Percentiles rank a stretch among this genome's conserved stretches.
These are phyloP conservation scores for Macrotrachela quadricornifera DNA, from an alignment of 1,140 invertebrate genomes.

Conservation along the genomic window DNA sequence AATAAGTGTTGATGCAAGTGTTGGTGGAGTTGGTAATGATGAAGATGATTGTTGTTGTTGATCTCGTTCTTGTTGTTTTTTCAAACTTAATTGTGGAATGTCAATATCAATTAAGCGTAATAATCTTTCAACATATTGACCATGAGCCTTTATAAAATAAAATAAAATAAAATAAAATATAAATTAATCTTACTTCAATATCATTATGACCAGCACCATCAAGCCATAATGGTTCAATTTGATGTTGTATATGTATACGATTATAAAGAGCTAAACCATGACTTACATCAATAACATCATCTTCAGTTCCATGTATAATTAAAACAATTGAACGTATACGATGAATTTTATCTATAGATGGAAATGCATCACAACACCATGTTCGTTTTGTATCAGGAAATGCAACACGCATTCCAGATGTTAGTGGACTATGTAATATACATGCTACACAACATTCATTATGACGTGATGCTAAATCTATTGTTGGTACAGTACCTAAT, in stretches of 20 bases:
- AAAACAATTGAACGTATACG: conserved; percentile 92
- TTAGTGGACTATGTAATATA: conserved; percentile 85
- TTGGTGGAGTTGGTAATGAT: too few relatives aligned
- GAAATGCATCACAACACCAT: conserved; percentile 98
- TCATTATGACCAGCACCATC: conserved; percentile 76
- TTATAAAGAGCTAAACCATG: conserved; percentile 96
- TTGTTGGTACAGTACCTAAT: conserved; percentile 61
- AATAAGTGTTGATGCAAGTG: too few relatives aligned
- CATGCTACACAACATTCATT: conserved; percentile 84
- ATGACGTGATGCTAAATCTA: conserved; percentile 61
- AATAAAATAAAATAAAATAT: too few relatives aligned
- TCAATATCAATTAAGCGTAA: conserved; percentile 5
- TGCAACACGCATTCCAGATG: conserved; percentile 90
- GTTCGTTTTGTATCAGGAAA: conserved; percentile 93
- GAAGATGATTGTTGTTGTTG: too few relatives aligned
- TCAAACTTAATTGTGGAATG: not conserved
- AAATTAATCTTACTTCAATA: conserved; percentile 41
- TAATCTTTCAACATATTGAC: conserved; percentile 5
- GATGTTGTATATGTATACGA: conserved; percentile 41
- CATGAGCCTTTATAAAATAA: not conserved
- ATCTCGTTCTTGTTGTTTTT: too few relatives aligned
- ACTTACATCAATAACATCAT: conserved; percentile 96
- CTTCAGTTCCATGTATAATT: conserved; percentile 97
- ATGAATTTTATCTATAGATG: conserved; percentile 81
- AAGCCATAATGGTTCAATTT: conserved; percentile 94